Percentiles rank a stretch among this genome's conserved stretches.
These are phyloP conservation scores for Sciurus carolinensis DNA, from an alignment of 2,797 vertebrate genomes.

Conservation along the genomic window DNA sequence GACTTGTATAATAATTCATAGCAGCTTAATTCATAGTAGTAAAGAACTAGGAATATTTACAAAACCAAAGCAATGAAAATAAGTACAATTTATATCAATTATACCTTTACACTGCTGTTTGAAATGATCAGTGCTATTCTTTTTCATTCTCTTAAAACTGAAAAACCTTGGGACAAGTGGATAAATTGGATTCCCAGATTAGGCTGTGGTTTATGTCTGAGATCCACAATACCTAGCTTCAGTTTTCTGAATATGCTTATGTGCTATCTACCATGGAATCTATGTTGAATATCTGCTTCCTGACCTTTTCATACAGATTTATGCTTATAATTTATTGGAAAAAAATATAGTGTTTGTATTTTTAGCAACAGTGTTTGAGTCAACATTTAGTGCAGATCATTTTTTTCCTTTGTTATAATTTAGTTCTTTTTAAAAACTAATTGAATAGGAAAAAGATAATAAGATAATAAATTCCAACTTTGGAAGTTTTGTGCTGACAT, in stretches of 20 bases:
- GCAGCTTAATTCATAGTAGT: background rate
- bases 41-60: background rate
- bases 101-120: background rate
- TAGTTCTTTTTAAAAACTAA: background rate
- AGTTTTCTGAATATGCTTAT: background rate
- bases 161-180: background rate
- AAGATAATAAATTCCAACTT: background rate
- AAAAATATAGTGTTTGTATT: background rate
- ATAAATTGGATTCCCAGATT: background rate
- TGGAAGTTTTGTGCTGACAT: background rate
- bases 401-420: slow-evolving; percentile 11
- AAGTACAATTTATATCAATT: background rate
- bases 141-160: background rate
- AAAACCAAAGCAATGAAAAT: background rate
- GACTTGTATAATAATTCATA: background rate
- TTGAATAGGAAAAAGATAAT: background rate
- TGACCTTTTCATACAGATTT: background rate
- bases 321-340: slow-evolving; percentile 19
- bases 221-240: background rate
- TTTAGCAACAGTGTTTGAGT: background rate
- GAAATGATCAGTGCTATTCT: background rate
- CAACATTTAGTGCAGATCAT: background rate
- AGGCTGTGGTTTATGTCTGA: background rate
- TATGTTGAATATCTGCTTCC: background rate
- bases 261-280: background rate